Conservation (phyloP, 1,140 invertebrate species). For the Micrasema minimum region DNA sequence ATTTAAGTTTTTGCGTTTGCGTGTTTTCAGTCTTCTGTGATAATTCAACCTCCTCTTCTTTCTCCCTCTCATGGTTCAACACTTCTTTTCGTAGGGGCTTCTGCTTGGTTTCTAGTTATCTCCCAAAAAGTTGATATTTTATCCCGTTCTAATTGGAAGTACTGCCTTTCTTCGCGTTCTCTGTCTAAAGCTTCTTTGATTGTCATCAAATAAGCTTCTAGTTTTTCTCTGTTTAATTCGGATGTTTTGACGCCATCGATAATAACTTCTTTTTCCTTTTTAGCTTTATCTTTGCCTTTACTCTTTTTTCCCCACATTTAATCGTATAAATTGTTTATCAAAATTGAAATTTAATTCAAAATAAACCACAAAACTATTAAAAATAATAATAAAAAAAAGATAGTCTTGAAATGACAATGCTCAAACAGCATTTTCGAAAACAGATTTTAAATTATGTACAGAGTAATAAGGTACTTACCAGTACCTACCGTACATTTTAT, state of each 20-base stretch:
- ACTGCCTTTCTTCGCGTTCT: slow-evolving; percentile 93
- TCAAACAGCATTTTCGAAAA: no score
- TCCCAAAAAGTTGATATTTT: slow-evolving; percentile 96
- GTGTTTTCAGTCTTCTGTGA: slow-evolving; percentile 58
- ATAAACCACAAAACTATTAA: no score
- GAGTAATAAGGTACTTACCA: no score
- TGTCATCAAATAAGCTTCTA: slow-evolving; percentile 86
- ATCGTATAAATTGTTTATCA: no score
- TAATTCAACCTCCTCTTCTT: slow-evolving; percentile 51
- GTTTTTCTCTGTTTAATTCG: slow-evolving; percentile 93
- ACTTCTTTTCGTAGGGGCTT: slow-evolving; percentile 7
- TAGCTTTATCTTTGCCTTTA: neutral
- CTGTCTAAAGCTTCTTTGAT: slow-evolving; percentile 92
- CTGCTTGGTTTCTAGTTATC: slow-evolving; percentile 79
- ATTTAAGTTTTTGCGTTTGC: slow-evolving; percentile 44
- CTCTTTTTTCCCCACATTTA: no score
- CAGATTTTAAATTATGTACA: no score
- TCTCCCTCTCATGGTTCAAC: slow-evolving; percentile 45
- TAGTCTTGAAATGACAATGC: no score
- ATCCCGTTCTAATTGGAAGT: slow-evolving; percentile 93
- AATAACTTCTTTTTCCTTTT: neutral
- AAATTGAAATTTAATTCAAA: no score
- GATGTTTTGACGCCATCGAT: slow-evolving; percentile 81
- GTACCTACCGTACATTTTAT: no score
- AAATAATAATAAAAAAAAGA: no score